A percentile compares a stretch with the other conserved stretches of the same genome.
Evolutionary conservation across 2,888 invertebrate genomes (phyloP).

Genomic region (Eurytoma adleriae): DNA sequence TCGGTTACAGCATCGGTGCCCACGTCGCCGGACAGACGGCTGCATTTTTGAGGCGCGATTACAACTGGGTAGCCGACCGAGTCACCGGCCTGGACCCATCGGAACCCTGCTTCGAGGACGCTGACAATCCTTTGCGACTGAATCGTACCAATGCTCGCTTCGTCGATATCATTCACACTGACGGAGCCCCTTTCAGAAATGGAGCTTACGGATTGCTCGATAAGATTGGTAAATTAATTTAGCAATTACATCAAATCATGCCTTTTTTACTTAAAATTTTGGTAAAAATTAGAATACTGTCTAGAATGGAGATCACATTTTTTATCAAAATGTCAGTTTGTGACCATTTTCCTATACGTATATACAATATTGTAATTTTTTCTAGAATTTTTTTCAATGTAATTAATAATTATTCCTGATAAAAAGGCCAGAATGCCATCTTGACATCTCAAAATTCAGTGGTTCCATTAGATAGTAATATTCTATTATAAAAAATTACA

Average conservation of each 20-base stretch:
- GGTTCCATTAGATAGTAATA: too few species aligned
- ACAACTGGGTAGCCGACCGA: constrained; percentile 1
- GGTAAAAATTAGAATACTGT: too few species aligned
- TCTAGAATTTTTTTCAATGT: too few species aligned
- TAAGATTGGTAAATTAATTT: constrained; percentile 78
- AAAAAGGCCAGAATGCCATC: too few species aligned
- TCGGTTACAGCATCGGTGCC: constrained; percentile 36
- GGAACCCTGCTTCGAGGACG: constrained; percentile 37
- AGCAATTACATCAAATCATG: too few species aligned
- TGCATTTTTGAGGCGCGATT: neutral
- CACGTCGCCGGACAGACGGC: constrained; percentile 41
- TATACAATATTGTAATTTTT: too few species aligned
- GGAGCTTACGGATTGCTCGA: constrained; percentile 80
- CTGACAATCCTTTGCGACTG: constrained; percentile 74
- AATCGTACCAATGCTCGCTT: constrained; percentile 79
- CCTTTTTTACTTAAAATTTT: neutral
- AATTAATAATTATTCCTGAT: too few species aligned
- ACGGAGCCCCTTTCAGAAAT: constrained; percentile 77
- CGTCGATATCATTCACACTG: constrained; percentile 82
- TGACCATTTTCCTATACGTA: too few species aligned
- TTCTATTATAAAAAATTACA: too few species aligned
- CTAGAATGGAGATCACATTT: too few species aligned
- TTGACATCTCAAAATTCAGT: too few species aligned
- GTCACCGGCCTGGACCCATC: constrained; percentile 44
- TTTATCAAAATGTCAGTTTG: too few species aligned